Evolutionary conservation across 2,888 invertebrate genomes (phyloP).

Genomic region (Trissolcus brochymenae): DNA sequence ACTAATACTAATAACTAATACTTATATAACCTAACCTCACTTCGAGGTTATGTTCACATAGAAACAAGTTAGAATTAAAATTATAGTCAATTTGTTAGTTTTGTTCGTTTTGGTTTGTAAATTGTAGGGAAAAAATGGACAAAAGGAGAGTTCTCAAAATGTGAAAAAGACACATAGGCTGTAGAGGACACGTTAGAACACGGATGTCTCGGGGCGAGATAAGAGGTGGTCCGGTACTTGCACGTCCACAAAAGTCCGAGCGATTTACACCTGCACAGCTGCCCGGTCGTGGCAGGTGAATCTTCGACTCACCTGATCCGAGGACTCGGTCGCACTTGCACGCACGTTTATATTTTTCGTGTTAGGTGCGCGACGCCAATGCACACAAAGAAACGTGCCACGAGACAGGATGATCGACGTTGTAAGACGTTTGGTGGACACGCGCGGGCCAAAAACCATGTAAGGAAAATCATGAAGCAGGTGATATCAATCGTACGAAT

Average conservation of each 20-base stretch:
- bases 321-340: conserved; percentile 61
- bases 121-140: no score
- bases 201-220: conserved; percentile 41
- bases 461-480: conserved; percentile 65
- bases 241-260: conserved; percentile 54
- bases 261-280: conserved; percentile 75
- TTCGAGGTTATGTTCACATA: no score
- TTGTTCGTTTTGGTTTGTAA: no score
- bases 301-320: conserved; percentile 72
- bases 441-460: conserved; percentile 43
- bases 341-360: conserved; percentile 63
- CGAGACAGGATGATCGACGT: conserved; percentile 57
- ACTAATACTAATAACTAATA: no score
- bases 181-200: conserved; percentile 24
- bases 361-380: conserved; percentile 37
- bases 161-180: conserved; percentile 12
- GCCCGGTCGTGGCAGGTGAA: conserved; percentile 72
- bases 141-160: conserved; percentile 1
- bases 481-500: conserved; percentile 74
- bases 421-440: conserved; percentile 47
- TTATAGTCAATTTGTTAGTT: no score
- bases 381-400: conserved; percentile 37
- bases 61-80: no score
- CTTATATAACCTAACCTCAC: no score
- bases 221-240: conserved; percentile 62